phyloP scores from a whole-genome alignment of 1,140 invertebrate species.

The Camponotus vicinus region DNA sequence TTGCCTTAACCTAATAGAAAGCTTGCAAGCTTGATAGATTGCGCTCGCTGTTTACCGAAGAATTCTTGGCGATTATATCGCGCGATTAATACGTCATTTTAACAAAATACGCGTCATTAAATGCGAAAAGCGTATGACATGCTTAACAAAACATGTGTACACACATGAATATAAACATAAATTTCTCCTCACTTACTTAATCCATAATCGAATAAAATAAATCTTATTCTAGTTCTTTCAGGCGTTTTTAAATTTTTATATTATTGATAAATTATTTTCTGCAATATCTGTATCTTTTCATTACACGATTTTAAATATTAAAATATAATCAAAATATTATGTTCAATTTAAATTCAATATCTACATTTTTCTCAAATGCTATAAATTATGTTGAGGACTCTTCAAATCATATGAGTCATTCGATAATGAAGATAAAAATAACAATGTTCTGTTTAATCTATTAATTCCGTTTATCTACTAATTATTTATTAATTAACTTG shows the following conservation, averaged over 20 bases:
- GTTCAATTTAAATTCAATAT: background rate
- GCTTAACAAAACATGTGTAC: background rate
- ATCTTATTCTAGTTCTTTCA: background rate
- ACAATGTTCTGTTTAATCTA: background rate
- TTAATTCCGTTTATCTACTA: too few species aligned
- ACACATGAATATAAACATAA: background rate
- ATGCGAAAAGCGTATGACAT: background rate
- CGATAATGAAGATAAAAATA: background rate
- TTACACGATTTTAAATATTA: background rate
- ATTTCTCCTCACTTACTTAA: background rate
- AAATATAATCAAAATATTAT: background rate
- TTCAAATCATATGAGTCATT: too few species aligned
- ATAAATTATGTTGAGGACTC: too few species aligned
- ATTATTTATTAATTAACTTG: background rate
- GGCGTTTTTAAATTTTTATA: background rate
- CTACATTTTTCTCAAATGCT: background rate
- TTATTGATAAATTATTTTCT: background rate
- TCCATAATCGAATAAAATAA: background rate
- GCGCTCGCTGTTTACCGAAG: background rate
- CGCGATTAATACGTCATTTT: background rate
- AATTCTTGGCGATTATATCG: background rate
- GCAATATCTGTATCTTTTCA: background rate
- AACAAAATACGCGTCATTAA: conserved; percentile 21
- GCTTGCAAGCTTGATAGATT: conserved; percentile 21
- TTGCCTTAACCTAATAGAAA: conserved; percentile 22